Conservation (phyloP, 1,140 invertebrate genomes). For the Dendroctonus valens region DNA sequence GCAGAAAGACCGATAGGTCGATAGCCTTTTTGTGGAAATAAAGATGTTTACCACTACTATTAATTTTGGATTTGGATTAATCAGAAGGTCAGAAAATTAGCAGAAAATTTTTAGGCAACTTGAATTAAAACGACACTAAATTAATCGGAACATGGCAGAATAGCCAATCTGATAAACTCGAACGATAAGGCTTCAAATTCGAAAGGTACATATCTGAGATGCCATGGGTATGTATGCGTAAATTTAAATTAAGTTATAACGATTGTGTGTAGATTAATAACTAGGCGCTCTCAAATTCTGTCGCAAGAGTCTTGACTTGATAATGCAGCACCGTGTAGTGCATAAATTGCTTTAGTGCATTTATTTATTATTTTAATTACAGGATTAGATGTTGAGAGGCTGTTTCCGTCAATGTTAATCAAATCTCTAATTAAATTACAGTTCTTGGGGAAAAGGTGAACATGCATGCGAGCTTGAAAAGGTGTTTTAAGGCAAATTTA, state of each 20-base stretch:
- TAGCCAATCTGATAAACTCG: neutral
- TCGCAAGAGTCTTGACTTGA: slow-evolving; percentile 2
- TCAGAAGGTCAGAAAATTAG: too few species aligned
- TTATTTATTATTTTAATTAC: slow-evolving; percentile 15
- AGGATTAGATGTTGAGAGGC: slow-evolving; percentile 6
- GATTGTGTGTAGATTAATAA: slow-evolving; percentile 29
- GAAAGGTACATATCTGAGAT: slow-evolving; percentile 25
- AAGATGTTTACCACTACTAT: too few species aligned
- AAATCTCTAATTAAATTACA: neutral
- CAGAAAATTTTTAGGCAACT: too few species aligned
- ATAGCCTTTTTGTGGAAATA: too few species aligned
- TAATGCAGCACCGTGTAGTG: neutral
- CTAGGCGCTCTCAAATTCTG: slow-evolving; percentile 8
- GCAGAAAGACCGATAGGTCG: too few species aligned
- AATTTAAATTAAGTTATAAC: slow-evolving; percentile 22
- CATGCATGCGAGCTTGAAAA: too few species aligned
- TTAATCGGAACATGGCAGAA: neutral
- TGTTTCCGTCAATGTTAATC: neutral
- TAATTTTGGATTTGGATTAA: too few species aligned
- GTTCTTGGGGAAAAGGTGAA: too few species aligned
- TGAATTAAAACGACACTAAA: too few species aligned
- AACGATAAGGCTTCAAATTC: slow-evolving; percentile 10
- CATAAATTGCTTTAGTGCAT: slow-evolving; percentile 4
- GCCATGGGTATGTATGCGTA: slow-evolving; percentile 24
- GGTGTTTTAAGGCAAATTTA: too few species aligned